phyloP scores from a whole-genome alignment of 2,888 invertebrate genomes.

The Drosophila atroscutellata region DNA sequence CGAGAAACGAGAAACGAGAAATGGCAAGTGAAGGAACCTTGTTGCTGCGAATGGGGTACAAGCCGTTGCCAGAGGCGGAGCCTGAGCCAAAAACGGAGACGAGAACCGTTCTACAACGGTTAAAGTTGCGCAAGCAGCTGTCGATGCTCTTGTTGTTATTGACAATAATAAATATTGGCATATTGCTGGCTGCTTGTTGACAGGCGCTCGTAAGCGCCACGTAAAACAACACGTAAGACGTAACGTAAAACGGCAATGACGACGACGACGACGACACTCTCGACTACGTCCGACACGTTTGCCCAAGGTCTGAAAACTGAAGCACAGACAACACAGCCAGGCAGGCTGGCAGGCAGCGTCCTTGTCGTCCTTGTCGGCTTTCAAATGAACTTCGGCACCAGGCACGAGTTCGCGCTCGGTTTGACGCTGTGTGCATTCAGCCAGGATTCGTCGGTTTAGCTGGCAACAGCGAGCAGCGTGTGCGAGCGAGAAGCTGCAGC shows the following conservation, averaged over 20 bases:
- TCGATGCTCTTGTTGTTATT: conserved; percentile 54
- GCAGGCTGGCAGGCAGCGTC: conserved; percentile 16
- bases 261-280: conserved; percentile 25
- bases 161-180: conserved; percentile 72
- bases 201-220: conserved; percentile 29
- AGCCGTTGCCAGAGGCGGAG: conserved; percentile 5
- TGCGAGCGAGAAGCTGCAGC: conserved; percentile 55
- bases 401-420: conserved; percentile 30
- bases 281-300: conserved; percentile 78
- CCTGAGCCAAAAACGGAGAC: neutral
- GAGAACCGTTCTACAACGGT: neutral
- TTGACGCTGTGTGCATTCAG: conserved; percentile 56
- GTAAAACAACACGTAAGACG: conserved; percentile 59
- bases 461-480: conserved; percentile 37
- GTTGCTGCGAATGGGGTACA: conserved; percentile 30
- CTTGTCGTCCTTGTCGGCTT: conserved; percentile 23
- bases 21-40: conserved; percentile 60
- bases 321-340: conserved; percentile 35
- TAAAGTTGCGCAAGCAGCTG: conserved; percentile 22
- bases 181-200: conserved; percentile 38
- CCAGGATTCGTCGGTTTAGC: conserved; percentile 78
- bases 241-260: conserved; percentile 56
- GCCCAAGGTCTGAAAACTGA: conserved; percentile 83
- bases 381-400: conserved; percentile 10
- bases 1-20: conserved; percentile 38